A percentile compares a stretch with the other conserved stretches of the same genome.
Conservation (phyloP, 53 echinoderm and acorn worm genomes). For the Holothuria leucospilota region DNA sequence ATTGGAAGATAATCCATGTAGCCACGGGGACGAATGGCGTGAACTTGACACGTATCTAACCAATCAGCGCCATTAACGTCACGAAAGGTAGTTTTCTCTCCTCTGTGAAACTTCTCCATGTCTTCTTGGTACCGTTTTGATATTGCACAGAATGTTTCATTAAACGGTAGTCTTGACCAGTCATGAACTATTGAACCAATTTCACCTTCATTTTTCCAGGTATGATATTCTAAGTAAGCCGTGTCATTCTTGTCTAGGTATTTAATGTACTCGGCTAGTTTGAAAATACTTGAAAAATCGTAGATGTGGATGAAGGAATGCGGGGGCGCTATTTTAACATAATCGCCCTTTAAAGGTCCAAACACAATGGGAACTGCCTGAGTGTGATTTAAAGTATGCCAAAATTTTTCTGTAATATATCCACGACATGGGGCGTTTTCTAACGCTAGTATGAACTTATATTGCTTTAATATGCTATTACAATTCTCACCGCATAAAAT, state of each 20-base stretch:
- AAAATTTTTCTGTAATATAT: slow-evolving; percentile 47
- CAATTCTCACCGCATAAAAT: slow-evolving; percentile 16
- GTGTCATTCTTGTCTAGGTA: not conserved
- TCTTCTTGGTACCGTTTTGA: slow-evolving; percentile 8
- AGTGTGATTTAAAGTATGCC: not conserved
- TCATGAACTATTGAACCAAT: slow-evolving; percentile 9
- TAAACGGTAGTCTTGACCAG: slow-evolving; percentile 31
- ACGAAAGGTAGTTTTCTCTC: not conserved
- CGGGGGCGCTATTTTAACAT: slow-evolving; percentile 17
- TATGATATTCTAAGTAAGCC: slow-evolving; percentile 36
- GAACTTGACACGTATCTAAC: slow-evolving; percentile 41
- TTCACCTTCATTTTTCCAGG: slow-evolving; percentile 11
- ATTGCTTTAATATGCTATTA: not conserved
- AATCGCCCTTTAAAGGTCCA: slow-evolving; percentile 22
- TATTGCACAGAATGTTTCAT: slow-evolving; percentile 38
- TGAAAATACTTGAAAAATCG: slow-evolving; percentile 6
- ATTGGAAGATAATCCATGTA: slow-evolving; percentile 37
- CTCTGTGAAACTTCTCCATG: not conserved
- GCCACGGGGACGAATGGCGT: slow-evolving; percentile 43
- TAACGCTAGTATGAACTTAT: slow-evolving; percentile 37
- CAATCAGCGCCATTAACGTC: slow-evolving; percentile 45
- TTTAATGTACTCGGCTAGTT: slow-evolving; percentile 7
- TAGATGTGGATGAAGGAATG: slow-evolving; percentile 35
- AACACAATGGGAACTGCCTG: slow-evolving; percentile 28
- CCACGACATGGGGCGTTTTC: slow-evolving; percentile 47